Percentiles rank a stretch among this genome's conserved stretches.
phyloP scores from a whole-genome alignment of 1,140 invertebrate species.

The Argopecten irradians region DNA sequence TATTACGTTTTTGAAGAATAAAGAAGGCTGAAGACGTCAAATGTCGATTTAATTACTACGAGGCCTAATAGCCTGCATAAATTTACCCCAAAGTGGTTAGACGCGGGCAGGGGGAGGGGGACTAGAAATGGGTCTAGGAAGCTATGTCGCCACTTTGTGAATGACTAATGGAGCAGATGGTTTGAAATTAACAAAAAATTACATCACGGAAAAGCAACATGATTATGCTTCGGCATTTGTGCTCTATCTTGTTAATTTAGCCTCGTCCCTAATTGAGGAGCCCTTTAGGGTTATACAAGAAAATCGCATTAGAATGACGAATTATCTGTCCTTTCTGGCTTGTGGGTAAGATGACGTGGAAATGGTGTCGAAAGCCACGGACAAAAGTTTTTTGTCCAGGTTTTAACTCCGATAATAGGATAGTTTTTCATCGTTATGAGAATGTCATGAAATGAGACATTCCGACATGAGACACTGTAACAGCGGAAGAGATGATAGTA shows the following conservation, averaged over 20 bases:
- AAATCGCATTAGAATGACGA: background rate
- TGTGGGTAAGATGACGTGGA: background rate
- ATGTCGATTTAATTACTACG: background rate
- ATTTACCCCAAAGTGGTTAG: constrained; percentile 9
- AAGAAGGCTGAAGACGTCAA: background rate
- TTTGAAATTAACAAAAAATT: background rate
- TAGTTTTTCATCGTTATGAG: background rate
- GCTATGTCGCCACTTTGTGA: background rate
- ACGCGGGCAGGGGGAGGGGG: background rate
- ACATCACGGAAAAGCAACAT: constrained; percentile 15
- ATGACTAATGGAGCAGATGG: background rate
- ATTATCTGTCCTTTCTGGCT: background rate
- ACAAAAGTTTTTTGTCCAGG: background rate
- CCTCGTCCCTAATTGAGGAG: background rate
- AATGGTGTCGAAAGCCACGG: background rate
- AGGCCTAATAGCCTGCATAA: background rate
- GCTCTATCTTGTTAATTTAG: background rate
- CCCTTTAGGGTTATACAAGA: background rate
- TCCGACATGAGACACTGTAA: background rate
- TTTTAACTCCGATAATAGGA: background rate
- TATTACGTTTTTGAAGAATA: background rate
- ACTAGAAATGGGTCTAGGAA: background rate
- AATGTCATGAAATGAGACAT: background rate
- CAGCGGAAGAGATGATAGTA: background rate
- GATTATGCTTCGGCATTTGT: constrained; percentile 14